Base-by-base conservation (phyloP, 1,140 invertebrate species). In the Caenorhabditis inopinata region DNA sequence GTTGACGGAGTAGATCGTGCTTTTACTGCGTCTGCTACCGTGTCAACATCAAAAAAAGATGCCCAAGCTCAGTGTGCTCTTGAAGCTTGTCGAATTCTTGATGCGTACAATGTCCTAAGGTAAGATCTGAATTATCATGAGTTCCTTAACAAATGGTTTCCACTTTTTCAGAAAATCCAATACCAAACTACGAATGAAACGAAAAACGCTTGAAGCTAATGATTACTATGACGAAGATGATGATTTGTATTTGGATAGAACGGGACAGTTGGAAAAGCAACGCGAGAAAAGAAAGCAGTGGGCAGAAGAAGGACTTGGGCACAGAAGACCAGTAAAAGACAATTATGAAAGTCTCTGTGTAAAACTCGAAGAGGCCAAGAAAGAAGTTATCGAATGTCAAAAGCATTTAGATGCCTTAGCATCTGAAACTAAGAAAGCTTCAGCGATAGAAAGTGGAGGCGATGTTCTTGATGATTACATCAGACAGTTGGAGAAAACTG, bases 151-250 rank as follows among this genome's bases (percentile, higher is more conserved):
- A n/a, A n/a, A n/a, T 47, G 3, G 4, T 48, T 46, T 1, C 21
- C n/a, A 27, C 92, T 94, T 0, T 83, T 84, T 79, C 45, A 84
- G 83, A 23, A 47, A 45, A 23, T 74, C 77, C 6, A 78, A 42
- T 76, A 46, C 75, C 25, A 49, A 62, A 21, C 45, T 78, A 48
- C 76, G 78, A 78, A 68, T 81, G 78, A 29, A 80, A 47, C 75
- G 89, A n/a, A 91, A 92, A 81, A 93, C 94, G 85, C 93, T 93
- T 93, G 93, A 93, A 87, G 94, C 94, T 45, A 93, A 95, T 87
- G 95, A 97, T 90, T 97, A 91, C 88, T 96, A 96, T 89, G 94
- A 96, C 86, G 96, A 94, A n/a, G 96, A 98, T 88, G 96, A 98
- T 81, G 97, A 98, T 89, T 94, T 93, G 18, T 99, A 94, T 90